Base-by-base conservation (phyloP, 2,797 vertebrate species). In the Sciurus vulgaris region DNA sequence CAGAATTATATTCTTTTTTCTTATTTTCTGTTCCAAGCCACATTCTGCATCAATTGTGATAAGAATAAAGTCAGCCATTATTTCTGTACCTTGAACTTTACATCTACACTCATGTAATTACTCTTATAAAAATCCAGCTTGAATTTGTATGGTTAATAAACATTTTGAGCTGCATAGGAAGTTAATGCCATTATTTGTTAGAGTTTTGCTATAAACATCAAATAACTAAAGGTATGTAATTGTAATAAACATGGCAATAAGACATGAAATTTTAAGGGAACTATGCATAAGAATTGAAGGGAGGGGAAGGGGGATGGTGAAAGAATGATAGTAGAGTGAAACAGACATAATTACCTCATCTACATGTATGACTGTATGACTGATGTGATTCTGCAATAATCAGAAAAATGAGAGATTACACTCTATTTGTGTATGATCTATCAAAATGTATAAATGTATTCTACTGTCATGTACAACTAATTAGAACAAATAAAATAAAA, bases 141-240 rank as follows among this genome's bases (percentile, higher is more conserved):
- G 30, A 73, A 49, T 74, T 63, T 86, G 73, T 41, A 44, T 76
- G 26, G 65, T 56, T 83, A 83, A 86, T 91, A 78, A 63, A 73
- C 14, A 91, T 70, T 97, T 88, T 49, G 4, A 74, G 22, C 35
- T 86, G 10, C 38, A 33, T 86, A 72, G 35, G 38, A 89, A 86
- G 20, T 95, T 78, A 74, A 22, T 79, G 35, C 4, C 59, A 49
- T 49, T 78, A 35, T 26, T 83, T 96, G 56, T 70, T 67, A 74
- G 74, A 89, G 7, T 78, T 95, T 78, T 83, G 6, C 51, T 89
- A 17, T 74, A 91, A 61, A 95, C 91, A 70, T 54, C 67, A 93
- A 91, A 15, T 78, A 77, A 77, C 26, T 85, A 56, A 94, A 97
- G 28, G 33, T 13, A 76, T 13, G 18, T 30, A 73, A n/a, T 89